Conservation (phyloP, 2,888 invertebrate genomes). For the Metallyticus violacea region DNA sequence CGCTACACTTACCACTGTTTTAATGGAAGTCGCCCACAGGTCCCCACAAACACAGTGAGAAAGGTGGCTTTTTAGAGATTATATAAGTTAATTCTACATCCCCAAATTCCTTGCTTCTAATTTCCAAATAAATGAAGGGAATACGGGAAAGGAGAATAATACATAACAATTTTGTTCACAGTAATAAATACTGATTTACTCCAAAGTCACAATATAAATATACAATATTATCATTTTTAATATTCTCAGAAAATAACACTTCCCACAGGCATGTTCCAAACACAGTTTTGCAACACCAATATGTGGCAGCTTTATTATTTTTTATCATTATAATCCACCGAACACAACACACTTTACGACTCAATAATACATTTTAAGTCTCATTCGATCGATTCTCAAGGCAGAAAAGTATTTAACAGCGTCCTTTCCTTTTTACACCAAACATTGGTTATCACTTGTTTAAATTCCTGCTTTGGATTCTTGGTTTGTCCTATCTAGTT, state of each 20-base stretch:
- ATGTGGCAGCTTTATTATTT: slow-evolving; percentile 25
- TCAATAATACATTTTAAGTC: slow-evolving; percentile 10
- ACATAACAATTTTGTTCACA: slow-evolving; percentile 44
- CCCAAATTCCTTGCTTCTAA: no score
- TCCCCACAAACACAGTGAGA: no score
- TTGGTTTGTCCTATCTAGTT: neutral
- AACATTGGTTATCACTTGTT: slow-evolving; percentile 16
- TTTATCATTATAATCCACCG: slow-evolving; percentile 4
- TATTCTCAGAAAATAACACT: slow-evolving; percentile 56
- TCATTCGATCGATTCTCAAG: slow-evolving; percentile 16
- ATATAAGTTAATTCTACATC: no score
- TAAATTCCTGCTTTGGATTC: slow-evolving; percentile 12
- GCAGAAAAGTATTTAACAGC: slow-evolving; percentile 19
- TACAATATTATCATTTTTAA: slow-evolving; percentile 51
- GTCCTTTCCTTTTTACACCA: slow-evolving; percentile 21
- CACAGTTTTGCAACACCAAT: slow-evolving; percentile 30
- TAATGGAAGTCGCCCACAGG: no score
- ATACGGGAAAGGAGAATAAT: neutral
- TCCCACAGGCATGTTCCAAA: slow-evolving; percentile 39
- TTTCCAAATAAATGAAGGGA: no score
- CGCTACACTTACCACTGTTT: no score
- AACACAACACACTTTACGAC: slow-evolving; percentile 23
- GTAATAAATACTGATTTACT: slow-evolving; percentile 57
- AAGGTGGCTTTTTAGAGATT: no score
- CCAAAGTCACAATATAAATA: slow-evolving; percentile 56